Evolutionary conservation across 2,113 vertebrate genomes (phyloP).

Genomic region (Eurystomus gularis): DNA sequence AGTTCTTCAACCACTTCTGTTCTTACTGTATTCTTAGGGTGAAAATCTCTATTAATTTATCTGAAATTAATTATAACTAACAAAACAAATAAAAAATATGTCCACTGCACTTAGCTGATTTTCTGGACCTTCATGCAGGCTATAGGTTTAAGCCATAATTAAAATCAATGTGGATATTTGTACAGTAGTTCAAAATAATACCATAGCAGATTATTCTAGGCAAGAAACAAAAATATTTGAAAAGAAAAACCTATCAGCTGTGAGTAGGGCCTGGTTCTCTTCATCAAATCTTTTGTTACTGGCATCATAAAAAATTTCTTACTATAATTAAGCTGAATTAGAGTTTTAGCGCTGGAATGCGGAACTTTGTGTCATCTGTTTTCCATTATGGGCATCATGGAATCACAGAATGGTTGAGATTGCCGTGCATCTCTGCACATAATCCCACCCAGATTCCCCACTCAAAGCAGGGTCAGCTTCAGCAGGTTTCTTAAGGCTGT

Average conservation of each 20-base stretch:
- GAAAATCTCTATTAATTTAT: not conserved
- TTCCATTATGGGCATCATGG: not conserved
- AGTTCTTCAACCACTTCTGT: not conserved
- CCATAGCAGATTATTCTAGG: not conserved
- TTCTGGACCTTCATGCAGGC: not conserved
- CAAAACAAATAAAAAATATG: not conserved
- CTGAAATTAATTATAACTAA: not conserved
- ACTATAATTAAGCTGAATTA: not conserved
- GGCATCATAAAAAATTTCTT: not conserved
- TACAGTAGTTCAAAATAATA: constrained; percentile 12
- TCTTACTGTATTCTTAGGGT: not conserved
- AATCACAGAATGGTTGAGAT: not conserved
- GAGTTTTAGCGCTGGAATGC: not conserved
- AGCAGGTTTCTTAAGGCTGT: not conserved
- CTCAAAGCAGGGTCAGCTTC: not conserved
- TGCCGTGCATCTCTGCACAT: not conserved
- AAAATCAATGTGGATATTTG: not conserved
- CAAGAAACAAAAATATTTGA: not conserved
- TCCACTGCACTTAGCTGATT: not conserved
- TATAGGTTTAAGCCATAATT: not conserved
- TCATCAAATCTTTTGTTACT: not conserved
- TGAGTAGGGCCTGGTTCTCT: not conserved
- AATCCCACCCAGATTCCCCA: not conserved
- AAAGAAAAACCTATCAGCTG: not conserved
- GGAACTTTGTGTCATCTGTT: not conserved